Evolutionary conservation across 2,113 vertebrate genomes (phyloP), one percentile per base, ranked within the genome.

Genomic region (Caretta caretta): DNA sequence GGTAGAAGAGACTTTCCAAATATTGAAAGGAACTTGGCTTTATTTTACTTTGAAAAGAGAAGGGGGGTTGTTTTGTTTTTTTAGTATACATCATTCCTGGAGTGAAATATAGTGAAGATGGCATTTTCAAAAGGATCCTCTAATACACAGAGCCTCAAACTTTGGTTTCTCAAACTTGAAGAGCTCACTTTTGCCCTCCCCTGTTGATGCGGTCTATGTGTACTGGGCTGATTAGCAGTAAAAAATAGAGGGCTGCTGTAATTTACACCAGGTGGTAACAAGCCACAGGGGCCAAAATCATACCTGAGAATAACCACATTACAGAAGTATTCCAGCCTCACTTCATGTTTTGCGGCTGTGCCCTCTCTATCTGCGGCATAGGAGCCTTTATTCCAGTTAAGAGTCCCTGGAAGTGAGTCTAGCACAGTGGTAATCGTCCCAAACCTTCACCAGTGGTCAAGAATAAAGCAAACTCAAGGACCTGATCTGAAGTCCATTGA

Each of bases 281-380:
- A 10, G 78, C 92, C 62, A 53, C 19, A 35, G 1, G 17, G 31
- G 81, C 57, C 84, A 56, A 22, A 75, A 80, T 79, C 62, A 84
- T 80, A 95, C 86, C 27, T 90, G 88, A 75, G 56, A 42, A 83
- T 93, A 93, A 84, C 51, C 82, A 65, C 57, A 81, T 29, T 93
- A 86, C 88, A 93, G 92, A 62, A 62, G 2, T 50, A 16, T 50
- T 65, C 89, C 86, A 1, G 0, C 4, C 84, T 96, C 86, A 59
- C 38, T 92, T n/a, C 31, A 17, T n/a, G 13, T 19, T 16, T 35
- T 65, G 62, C 16, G 4, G 88, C 10, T 86, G 88, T 91, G 95
- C 93, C 79, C 49, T 42, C 10, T 1, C 0, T 35, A 87, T 56
- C 75, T 27, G 11, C 1, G 1, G 85, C 79, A 87, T 3, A 76